Percentiles rank a stretch among this genome's conserved stretches.
These are phyloP conservation scores for Drosophila merina DNA, from an alignment of 2,888 invertebrate species.

Conservation along the genomic window DNA sequence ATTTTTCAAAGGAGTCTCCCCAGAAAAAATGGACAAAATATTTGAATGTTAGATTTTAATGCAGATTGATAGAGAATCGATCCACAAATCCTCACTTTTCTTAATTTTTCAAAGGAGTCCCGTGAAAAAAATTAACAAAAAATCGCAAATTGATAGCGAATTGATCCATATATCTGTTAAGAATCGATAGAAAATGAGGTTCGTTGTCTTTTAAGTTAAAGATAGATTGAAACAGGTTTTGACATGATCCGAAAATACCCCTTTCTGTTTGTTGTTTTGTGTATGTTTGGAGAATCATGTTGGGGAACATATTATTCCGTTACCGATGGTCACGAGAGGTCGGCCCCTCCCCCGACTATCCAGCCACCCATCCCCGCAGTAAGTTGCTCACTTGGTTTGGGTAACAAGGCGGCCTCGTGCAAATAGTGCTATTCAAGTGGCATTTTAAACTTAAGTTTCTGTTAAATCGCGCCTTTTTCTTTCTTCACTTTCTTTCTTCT, in stretches of 20 bases:
- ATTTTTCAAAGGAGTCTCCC: too few species aligned
- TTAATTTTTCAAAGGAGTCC: too few species aligned
- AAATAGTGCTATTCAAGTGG: constrained; percentile 82
- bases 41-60: too few species aligned
- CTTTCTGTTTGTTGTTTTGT: not conserved
- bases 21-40: too few species aligned
- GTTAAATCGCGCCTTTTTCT: constrained; percentile 56
- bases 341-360: not conserved
- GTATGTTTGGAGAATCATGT: not conserved
- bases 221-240: too few species aligned
- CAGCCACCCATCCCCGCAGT: constrained; percentile 29
- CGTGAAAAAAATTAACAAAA: not conserved
- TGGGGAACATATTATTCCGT: not conserved
- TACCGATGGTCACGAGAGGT: not conserved
- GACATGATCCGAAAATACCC: too few species aligned
- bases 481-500: not conserved
- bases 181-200: not conserved
- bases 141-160: not conserved
- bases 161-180: not conserved
- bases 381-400: constrained; percentile 10
- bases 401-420: constrained; percentile 80
- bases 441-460: constrained; percentile 81
- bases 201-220: too few species aligned
- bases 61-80: too few species aligned
- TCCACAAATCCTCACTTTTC: too few species aligned